These are phyloP conservation scores for Scelioninae gen. 2 DNA, from an alignment of 2,888 invertebrate genomes.

Conservation along the genomic window DNA sequence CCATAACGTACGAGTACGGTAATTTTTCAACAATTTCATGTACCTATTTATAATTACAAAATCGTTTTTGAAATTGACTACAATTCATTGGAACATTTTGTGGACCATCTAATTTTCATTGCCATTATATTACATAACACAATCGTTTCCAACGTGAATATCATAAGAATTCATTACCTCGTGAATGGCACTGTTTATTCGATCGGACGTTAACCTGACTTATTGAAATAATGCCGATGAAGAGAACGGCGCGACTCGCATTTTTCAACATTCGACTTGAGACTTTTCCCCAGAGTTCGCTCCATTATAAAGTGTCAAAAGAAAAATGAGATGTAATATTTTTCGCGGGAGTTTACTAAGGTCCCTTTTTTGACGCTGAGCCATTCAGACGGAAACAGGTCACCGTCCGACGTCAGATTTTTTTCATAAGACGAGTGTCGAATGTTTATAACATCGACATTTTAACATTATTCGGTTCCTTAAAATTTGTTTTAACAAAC, in stretches of 20 bases:
- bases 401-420: conserved; percentile 24
- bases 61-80: no score
- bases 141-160: no score
- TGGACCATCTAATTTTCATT: no score
- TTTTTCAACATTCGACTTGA: conserved; percentile 7
- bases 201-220: conserved; percentile 9
- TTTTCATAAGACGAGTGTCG: conserved; percentile 21
- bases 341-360: conserved; percentile 10
- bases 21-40: no score
- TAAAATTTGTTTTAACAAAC: no score
- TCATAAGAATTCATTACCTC: no score
- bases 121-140: no score
- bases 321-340: conserved; percentile 26
- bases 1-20: no score
- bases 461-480: not conserved
- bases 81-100: no score
- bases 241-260: conserved; percentile 3
- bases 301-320: conserved; percentile 22
- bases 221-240: conserved; percentile 8
- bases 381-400: conserved; percentile 26
- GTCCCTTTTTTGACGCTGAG: conserved; percentile 5
- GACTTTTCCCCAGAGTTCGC: conserved; percentile 12
- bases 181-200: not conserved
- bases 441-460: conserved; percentile 9
- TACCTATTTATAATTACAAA: no score